phyloP scores from a whole-genome alignment of 2,797 vertebrate species.

The Centroberyx gerrardi region DNA sequence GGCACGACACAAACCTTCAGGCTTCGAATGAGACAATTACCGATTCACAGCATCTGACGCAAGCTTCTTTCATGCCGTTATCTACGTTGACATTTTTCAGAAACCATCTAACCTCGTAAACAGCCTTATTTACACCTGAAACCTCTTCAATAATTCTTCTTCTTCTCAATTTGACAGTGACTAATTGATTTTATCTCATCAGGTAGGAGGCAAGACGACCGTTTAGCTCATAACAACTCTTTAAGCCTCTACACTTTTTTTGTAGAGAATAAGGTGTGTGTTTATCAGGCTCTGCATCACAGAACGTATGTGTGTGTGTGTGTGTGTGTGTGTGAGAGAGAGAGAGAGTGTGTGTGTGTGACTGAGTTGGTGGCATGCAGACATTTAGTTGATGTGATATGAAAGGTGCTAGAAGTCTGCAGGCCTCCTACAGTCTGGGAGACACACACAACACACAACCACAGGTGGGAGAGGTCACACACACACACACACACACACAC shows the following conservation, averaged over 20 bases:
- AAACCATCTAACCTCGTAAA: not conserved
- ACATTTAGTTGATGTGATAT: constrained; percentile 54
- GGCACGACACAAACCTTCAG: too few relatives aligned
- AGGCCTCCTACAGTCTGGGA: constrained; percentile 81
- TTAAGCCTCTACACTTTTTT: constrained; percentile 10
- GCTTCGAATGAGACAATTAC: too few relatives aligned
- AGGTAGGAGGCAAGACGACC: constrained; percentile 35
- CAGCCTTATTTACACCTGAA: not conserved
- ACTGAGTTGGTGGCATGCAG: constrained; percentile 56
- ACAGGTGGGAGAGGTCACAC: constrained; percentile 64
- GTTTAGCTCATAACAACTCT: constrained; percentile 17
- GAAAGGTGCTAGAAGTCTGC: constrained; percentile 72
- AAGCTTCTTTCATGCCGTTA: too few relatives aligned
- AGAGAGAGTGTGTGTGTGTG: constrained; percentile 28
- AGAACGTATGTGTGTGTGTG: constrained; percentile 34
- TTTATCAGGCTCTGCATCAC: constrained; percentile 44
- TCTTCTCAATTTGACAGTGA: constrained; percentile 9
- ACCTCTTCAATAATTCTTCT: constrained; percentile 10
- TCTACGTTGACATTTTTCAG: too few relatives aligned
- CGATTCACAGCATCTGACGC: too few relatives aligned
- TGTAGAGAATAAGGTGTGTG: not conserved
- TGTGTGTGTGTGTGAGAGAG: constrained; percentile 28
- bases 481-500: constrained; percentile 32
- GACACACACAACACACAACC: constrained; percentile 50
- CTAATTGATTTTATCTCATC: constrained; percentile 31